A percentile compares a stretch with the other conserved stretches of the same genome.
Evolutionary conservation across 1,140 invertebrate species (phyloP).

Genomic region (Drosophila simulans): DNA sequence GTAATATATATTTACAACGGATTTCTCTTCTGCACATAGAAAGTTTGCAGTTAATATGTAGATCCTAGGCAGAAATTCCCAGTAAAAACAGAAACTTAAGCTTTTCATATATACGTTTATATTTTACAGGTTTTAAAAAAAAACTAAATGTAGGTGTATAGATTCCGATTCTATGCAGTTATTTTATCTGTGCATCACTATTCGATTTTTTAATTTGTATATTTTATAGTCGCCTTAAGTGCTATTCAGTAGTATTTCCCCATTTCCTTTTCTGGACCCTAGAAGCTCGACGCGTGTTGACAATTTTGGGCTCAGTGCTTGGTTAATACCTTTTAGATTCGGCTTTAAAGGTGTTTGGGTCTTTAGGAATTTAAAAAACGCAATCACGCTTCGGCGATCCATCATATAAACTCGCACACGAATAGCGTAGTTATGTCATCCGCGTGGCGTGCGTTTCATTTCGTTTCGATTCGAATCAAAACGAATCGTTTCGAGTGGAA

Average conservation of each 20-base stretch:
- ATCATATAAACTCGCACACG: constrained; percentile 38
- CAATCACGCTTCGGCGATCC: constrained; percentile 72
- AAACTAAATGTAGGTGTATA: no score
- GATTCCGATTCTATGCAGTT: no score
- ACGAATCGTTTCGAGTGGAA: neutral
- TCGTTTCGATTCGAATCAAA: constrained; percentile 9
- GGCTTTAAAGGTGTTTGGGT: constrained; percentile 7
- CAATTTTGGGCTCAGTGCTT: constrained; percentile 16
- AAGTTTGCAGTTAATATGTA: neutral
- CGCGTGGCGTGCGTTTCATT: constrained; percentile 43
- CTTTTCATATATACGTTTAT: no score
- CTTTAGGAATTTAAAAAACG: constrained; percentile 48
- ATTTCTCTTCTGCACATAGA: neutral
- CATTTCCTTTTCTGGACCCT: constrained; percentile 4
- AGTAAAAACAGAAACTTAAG: neutral
- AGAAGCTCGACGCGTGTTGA: constrained; percentile 30
- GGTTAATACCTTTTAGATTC: constrained; percentile 12
- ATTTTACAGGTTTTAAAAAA: no score
- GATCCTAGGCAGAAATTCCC: neutral
- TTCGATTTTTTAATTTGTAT: no score
- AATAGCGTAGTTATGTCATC: constrained; percentile 64
- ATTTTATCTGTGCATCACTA: no score
- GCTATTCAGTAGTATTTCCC: constrained; percentile 22
- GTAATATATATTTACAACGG: no score
- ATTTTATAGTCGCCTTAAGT: neutral